Evolutionary conservation across 2,888 invertebrate species (phyloP).

Genomic region (Xestia ashworthii): DNA sequence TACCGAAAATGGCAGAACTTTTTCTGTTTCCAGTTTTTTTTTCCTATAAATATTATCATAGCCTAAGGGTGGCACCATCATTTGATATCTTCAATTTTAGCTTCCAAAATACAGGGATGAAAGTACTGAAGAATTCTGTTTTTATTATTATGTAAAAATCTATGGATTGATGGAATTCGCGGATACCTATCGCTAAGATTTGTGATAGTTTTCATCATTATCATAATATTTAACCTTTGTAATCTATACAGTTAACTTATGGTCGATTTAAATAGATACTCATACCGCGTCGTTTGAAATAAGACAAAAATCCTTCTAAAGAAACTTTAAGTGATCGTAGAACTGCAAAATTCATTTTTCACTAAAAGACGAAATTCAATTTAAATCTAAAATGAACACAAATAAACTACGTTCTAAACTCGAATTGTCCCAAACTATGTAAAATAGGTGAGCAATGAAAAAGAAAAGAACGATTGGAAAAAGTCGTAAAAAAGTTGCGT

Average conservation of each 20-base stretch:
- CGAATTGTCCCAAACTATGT: slow-evolving; percentile 51
- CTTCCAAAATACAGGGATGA: background rate
- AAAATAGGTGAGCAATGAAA: slow-evolving; percentile 60
- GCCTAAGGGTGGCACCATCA: slow-evolving; percentile 1
- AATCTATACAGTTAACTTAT: background rate
- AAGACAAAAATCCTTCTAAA: slow-evolving; percentile 8
- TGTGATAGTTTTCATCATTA: background rate
- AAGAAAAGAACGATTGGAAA: slow-evolving; percentile 59
- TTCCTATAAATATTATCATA: background rate
- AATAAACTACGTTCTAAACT: slow-evolving; percentile 47
- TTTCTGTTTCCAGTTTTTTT: background rate
- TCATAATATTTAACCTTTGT: background rate
- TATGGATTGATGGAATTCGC: background rate
- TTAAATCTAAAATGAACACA: slow-evolving; percentile 49
- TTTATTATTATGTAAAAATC: background rate
- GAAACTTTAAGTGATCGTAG: slow-evolving; percentile 7
- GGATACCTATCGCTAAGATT: background rate
- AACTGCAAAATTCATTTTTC: slow-evolving; percentile 21
- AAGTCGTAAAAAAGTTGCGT: slow-evolving; percentile 63
- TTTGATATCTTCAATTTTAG: background rate
- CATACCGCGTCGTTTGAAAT: background rate
- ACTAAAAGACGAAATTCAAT: slow-evolving; percentile 50
- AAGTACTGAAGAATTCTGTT: slow-evolving; percentile 4
- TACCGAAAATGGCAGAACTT: background rate
- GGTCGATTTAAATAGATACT: background rate